Evolutionary conservation across 2,113 vertebrate genomes (phyloP).

Genomic region (Danio rerio): DNA sequence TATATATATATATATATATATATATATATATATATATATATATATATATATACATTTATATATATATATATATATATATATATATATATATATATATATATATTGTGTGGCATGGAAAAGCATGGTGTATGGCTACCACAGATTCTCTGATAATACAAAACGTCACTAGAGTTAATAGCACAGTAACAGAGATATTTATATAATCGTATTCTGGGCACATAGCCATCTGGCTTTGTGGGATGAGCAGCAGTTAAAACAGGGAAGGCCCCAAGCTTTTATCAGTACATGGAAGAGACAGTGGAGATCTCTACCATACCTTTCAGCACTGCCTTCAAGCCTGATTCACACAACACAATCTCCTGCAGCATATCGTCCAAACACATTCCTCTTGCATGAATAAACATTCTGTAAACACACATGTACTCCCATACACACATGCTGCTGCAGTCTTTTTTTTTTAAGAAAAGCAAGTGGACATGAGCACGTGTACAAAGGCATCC

Average conservation of each 20-base stretch:
- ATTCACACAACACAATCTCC: slow-evolving; percentile 31
- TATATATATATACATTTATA: no score
- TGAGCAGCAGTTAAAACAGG: slow-evolving; percentile 3
- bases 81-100: no score
- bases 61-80: no score
- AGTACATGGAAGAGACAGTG: background rate
- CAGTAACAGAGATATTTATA: slow-evolving; percentile 30
- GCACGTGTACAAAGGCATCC: slow-evolving; percentile 67
- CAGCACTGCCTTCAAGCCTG: slow-evolving; percentile 53
- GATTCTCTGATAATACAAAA: background rate
- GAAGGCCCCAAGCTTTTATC: slow-evolving; percentile 35
- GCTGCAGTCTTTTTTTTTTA: slow-evolving; percentile 2
- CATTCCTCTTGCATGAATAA: slow-evolving; percentile 60
- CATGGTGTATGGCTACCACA: background rate
- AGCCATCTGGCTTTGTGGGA: background rate
- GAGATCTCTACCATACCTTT: slow-evolving; percentile 66
- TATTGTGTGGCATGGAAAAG: no score
- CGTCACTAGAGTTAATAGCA: background rate
- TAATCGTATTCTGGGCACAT: background rate
- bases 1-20: no score
- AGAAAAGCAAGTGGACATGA: slow-evolving; percentile 66
- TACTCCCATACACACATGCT: background rate
- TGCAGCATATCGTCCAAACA: slow-evolving; percentile 51
- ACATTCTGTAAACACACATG: slow-evolving; percentile 56
- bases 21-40: no score